A percentile compares a stretch with the other conserved stretches of the same genome.
Evolutionary conservation across 2,797 vertebrate species (phyloP).

Genomic region (Danionella dracula): DNA sequence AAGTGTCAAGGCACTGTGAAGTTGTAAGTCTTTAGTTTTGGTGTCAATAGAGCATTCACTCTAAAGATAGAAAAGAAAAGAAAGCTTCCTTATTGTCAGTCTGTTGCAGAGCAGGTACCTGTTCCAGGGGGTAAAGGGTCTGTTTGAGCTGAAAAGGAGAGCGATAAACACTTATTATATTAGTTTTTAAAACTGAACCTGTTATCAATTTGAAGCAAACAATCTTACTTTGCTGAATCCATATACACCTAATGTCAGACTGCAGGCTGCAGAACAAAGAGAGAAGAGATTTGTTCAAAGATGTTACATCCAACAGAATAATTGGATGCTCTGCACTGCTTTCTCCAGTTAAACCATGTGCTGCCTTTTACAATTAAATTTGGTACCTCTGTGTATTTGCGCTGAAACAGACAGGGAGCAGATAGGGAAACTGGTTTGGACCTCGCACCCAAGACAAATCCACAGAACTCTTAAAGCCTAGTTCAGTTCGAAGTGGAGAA

Average conservation of each 20-base stretch:
- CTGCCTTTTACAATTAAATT: too few species aligned
- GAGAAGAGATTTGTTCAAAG: not conserved
- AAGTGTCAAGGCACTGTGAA: too few species aligned
- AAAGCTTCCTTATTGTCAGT: too few species aligned
- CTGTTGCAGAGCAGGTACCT: conserved; percentile 53
- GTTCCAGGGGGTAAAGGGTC: conserved; percentile 56
- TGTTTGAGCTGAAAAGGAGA: conserved; percentile 53
- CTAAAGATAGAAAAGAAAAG: too few species aligned
- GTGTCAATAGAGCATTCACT: too few species aligned
- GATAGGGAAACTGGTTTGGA: conserved; percentile 49
- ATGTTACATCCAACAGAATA: too few species aligned
- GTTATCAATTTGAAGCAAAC: not conserved
- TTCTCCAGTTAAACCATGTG: too few species aligned
- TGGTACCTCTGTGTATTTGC: conserved; percentile 65
- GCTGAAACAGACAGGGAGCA: conserved; percentile 63
- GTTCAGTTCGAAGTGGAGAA: conserved; percentile 28
- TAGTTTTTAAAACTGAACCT: not conserved
- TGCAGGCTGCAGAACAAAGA: conserved; percentile 60
- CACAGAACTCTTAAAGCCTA: conserved; percentile 34
- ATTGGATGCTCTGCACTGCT: not conserved
- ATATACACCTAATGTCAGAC: conserved; percentile 65
- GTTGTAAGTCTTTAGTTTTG: too few species aligned
- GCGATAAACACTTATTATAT: not conserved
- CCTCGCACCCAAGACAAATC: conserved; percentile 57
- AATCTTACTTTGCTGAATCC: conserved; percentile 69